phyloP scores from a whole-genome alignment of 2,797 vertebrate genomes.

The Lerista edwardsae region DNA sequence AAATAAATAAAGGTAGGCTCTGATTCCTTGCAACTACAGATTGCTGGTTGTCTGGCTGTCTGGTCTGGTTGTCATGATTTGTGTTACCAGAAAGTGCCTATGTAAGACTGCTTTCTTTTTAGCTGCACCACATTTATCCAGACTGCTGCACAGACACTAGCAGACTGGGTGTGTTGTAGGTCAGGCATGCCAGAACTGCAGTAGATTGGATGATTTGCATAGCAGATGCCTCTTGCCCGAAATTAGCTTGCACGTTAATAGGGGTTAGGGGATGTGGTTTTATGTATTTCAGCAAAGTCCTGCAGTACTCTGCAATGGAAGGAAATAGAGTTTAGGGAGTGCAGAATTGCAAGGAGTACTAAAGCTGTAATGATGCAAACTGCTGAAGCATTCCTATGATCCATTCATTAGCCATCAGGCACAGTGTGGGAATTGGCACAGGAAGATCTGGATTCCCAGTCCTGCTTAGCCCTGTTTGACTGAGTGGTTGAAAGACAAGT shows the following conservation, averaged over 20 bases:
- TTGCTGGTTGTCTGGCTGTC: too few species aligned
- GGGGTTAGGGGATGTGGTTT: background rate
- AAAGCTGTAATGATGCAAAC: background rate
- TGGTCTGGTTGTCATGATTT: too few species aligned
- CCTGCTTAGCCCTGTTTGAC: background rate
- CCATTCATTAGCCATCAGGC: background rate
- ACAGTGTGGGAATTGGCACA: background rate
- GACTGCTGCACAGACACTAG: background rate
- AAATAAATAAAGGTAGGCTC: too few species aligned
- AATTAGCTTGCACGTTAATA: background rate
- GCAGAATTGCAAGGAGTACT: background rate
- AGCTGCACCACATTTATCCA: background rate
- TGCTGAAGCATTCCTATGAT: background rate
- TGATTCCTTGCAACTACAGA: too few species aligned
- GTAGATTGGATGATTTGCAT: background rate
- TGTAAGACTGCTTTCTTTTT: background rate
- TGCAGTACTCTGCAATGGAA: background rate
- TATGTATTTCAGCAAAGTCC: background rate
- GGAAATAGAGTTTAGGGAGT: background rate
- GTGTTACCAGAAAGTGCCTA: background rate
- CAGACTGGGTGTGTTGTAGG: slow-evolving; percentile 16
- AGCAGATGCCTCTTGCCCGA: background rate
- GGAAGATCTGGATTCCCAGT: background rate
- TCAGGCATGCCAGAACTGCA: slow-evolving; percentile 25
- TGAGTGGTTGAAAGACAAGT: background rate